Evolutionary conservation across 2,888 invertebrate genomes (phyloP).

Genomic region (Margaritifera margaritifera): DNA sequence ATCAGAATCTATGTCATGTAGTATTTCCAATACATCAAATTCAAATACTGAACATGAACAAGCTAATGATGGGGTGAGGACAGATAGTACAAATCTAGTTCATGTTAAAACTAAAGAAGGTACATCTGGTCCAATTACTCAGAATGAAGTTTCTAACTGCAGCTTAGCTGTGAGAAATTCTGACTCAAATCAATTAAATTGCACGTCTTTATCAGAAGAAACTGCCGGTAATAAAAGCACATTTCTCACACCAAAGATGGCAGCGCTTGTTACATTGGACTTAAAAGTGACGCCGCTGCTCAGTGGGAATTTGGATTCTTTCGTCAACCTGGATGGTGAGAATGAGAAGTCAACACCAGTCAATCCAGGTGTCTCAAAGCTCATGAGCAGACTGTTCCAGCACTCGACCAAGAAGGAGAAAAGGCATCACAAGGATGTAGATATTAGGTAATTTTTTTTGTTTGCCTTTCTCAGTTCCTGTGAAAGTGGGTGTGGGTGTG

Average conservation of each 20-base stretch:
- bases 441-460: constrained; percentile 75
- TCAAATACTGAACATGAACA: constrained; percentile 8
- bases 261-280: constrained; percentile 37
- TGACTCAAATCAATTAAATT: too few relatives aligned
- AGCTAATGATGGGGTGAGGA: constrained; percentile 23
- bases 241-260: neutral
- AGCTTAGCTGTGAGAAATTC: too few relatives aligned
- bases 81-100: constrained; percentile 12
- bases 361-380: constrained; percentile 77
- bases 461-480: neutral
- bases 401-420: constrained; percentile 76
- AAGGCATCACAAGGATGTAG: constrained; percentile 67
- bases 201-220: too few relatives aligned
- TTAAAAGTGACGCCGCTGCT: constrained; percentile 74
- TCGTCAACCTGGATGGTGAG: constrained; percentile 80
- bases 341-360: constrained; percentile 25
- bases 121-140: neutral
- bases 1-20: too few relatives aligned
- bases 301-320: constrained; percentile 76
- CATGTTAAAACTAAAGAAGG: neutral
- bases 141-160: constrained; percentile 1
- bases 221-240: too few relatives aligned
- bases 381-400: constrained; percentile 83
- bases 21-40: neutral
- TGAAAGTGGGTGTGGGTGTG: neutral